Evolutionary conservation across 1,140 invertebrate genomes (phyloP).

Genomic region (Geopemphigus sp.): DNA sequence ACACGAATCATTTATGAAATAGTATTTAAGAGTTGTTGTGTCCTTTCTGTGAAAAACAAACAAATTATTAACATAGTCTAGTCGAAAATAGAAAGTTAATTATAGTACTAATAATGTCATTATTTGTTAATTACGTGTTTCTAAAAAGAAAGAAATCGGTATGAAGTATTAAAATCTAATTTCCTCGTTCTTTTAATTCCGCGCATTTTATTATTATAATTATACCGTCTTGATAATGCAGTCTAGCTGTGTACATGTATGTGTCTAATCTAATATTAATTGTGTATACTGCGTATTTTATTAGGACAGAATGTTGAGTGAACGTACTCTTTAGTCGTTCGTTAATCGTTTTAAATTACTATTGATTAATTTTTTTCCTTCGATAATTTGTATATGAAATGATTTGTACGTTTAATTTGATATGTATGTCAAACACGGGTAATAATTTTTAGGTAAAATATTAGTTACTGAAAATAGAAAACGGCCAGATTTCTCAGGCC

Average conservation of each 20-base stretch:
- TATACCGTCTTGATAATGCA: not conserved
- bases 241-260: not conserved
- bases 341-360: too few relatives aligned
- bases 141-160: slow-evolving; percentile 19
- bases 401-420: too few relatives aligned
- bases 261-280: not conserved
- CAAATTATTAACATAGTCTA: slow-evolving; percentile 48
- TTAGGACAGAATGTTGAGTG: too few relatives aligned
- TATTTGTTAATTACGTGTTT: slow-evolving; percentile 33
- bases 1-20: slow-evolving; percentile 23
- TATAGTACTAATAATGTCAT: slow-evolving; percentile 39
- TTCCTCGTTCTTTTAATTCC: not conserved
- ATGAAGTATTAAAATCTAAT: slow-evolving; percentile 42
- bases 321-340: too few relatives aligned
- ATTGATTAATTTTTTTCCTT: too few relatives aligned
- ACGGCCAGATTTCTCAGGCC: too few relatives aligned
- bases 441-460: too few relatives aligned
- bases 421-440: too few relatives aligned
- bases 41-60: slow-evolving; percentile 35
- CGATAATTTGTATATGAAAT: too few relatives aligned
- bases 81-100: slow-evolving; percentile 40
- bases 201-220: not conserved
- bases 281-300: not conserved
- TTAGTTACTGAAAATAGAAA: too few relatives aligned
- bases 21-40: slow-evolving; percentile 34